A percentile compares a stretch with the other conserved stretches of the same genome.
Evolutionary conservation across 1,140 invertebrate species (phyloP).

Genomic region (Ips typographus): DNA sequence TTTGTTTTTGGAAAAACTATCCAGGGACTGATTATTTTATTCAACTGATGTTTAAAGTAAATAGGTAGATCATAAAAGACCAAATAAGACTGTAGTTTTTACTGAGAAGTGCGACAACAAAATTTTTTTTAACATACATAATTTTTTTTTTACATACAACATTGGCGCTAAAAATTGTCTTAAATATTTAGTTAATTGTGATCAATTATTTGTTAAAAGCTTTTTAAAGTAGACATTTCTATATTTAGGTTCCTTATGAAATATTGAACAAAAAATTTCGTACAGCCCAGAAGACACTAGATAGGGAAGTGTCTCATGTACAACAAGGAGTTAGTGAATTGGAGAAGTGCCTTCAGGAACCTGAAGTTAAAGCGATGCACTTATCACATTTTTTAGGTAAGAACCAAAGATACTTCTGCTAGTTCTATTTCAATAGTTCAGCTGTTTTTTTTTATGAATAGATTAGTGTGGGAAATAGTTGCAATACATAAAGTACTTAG

Average conservation of each 20-base stretch:
- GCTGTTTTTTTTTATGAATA: no score
- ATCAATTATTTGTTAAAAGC: no score
- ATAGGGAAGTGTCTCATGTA: conserved; percentile 90
- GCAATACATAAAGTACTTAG: no score
- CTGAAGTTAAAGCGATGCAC: conserved; percentile 62
- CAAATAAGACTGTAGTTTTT: background rate
- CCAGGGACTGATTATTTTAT: no score
- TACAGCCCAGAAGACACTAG: conserved; percentile 89
- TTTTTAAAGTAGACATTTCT: no score
- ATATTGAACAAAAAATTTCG: conserved; percentile 97
- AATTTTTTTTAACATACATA: background rate
- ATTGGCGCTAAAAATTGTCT: background rate
- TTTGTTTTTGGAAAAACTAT: no score
- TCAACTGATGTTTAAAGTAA: no score
- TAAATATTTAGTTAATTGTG: background rate
- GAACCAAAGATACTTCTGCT: background rate
- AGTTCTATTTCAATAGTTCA: no score
- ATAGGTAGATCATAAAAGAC: background rate
- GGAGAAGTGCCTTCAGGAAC: conserved; percentile 69
- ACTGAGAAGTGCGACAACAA: background rate
- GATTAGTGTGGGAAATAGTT: no score
- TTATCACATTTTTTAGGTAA: conserved; percentile 70
- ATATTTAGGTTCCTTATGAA: conserved; percentile 90
- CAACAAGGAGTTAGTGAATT: conserved; percentile 76
- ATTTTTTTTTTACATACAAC: background rate